These are phyloP conservation scores for Adineta ricciae DNA, from an alignment of 2,888 invertebrate genomes.

Conservation along the genomic window DNA sequence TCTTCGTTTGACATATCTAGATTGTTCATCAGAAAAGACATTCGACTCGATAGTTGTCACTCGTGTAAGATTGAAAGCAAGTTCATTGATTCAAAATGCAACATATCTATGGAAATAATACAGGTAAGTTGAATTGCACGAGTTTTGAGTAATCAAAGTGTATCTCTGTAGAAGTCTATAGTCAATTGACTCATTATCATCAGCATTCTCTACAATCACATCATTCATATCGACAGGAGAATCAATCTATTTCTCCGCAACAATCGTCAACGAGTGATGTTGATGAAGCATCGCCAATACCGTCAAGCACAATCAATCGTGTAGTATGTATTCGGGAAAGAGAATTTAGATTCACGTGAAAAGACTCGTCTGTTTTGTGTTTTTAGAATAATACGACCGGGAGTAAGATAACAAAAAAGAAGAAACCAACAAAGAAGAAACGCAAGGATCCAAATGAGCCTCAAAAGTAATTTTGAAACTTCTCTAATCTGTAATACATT, in stretches of 20 bases:
- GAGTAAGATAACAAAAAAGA: slow-evolving; percentile 37
- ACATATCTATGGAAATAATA: not conserved
- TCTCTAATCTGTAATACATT: not conserved
- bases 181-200: not conserved
- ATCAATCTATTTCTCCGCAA: not conserved
- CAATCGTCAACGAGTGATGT: not conserved
- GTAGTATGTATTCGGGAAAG: not conserved
- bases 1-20: not conserved
- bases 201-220: not conserved
- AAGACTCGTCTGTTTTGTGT: not conserved
- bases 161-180: not conserved
- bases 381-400: not conserved
- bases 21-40: not conserved
- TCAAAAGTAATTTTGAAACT: slow-evolving; percentile 63
- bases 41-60: not conserved
- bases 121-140: not conserved
- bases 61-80: not conserved
- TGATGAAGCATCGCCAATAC: not conserved
- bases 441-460: slow-evolving; percentile 89
- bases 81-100: not conserved
- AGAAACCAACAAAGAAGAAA: slow-evolving; percentile 73
- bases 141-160: no score
- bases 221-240: not conserved
- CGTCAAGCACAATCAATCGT: not conserved
- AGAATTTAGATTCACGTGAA: not conserved